Percentiles rank a stretch among this genome's conserved stretches.
Evolutionary conservation across 2,888 invertebrate genomes (phyloP).

Genomic region (Folsomia manolachei): DNA sequence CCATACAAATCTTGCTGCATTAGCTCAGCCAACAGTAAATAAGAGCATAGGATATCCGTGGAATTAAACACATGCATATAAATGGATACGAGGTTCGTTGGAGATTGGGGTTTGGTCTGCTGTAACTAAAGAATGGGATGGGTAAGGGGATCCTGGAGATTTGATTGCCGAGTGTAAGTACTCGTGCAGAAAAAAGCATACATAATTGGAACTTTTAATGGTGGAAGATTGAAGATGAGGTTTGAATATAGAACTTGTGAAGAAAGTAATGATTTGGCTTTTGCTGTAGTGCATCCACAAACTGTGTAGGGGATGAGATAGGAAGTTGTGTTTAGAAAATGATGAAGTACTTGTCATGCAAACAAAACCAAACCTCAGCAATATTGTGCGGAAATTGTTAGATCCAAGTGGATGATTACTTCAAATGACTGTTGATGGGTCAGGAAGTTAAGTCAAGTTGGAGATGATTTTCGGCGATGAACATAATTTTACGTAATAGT

Average conservation of each 20-base stretch:
- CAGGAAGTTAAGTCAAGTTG: slow-evolving; percentile 9
- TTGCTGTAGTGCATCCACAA: too few species aligned
- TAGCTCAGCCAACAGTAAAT: background rate
- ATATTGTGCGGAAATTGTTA: background rate
- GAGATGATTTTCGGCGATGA: too few species aligned
- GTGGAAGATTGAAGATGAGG: background rate
- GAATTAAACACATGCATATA: too few species aligned
- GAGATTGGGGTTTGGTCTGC: too few species aligned
- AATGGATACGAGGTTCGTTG: too few species aligned
- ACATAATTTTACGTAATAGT: too few species aligned
- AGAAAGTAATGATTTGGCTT: too few species aligned
- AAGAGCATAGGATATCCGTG: background rate
- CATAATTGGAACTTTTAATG: background rate
- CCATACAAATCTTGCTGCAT: background rate
- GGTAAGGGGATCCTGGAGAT: too few species aligned
- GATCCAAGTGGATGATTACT: slow-evolving; percentile 12
- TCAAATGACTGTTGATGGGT: slow-evolving; percentile 14
- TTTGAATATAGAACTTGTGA: background rate
- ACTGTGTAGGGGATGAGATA: background rate
- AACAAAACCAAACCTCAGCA: too few species aligned
- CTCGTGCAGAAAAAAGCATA: background rate
- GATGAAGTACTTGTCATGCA: too few species aligned
- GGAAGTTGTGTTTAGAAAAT: background rate
- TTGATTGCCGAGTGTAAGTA: too few species aligned
- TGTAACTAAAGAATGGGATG: too few species aligned